phyloP scores from a whole-genome alignment of 2,888 invertebrate genomes.

The Cryptus armator region DNA sequence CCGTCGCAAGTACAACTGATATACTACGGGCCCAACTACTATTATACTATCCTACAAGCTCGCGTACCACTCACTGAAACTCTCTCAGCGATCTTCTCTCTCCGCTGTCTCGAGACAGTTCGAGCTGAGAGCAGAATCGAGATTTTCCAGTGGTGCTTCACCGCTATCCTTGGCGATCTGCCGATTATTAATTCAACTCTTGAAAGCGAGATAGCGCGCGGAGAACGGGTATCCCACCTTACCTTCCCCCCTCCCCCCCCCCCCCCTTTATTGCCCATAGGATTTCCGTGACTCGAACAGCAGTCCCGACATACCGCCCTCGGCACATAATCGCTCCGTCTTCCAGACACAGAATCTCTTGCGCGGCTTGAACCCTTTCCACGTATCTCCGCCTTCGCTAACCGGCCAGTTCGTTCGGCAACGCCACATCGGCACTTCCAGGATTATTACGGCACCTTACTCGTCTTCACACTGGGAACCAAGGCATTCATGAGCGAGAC shows the following conservation, averaged over 20 bases:
- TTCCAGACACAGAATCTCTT: constrained; percentile 26
- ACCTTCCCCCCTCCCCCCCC: constrained; percentile 14
- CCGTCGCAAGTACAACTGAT: constrained; percentile 62
- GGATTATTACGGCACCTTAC: constrained; percentile 15
- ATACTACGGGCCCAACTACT: constrained; percentile 51
- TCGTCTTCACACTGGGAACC: not conserved
- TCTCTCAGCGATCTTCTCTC: constrained; percentile 26
- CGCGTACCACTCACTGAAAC: constrained; percentile 26
- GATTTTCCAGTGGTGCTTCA: constrained; percentile 55
- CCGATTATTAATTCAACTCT: constrained; percentile 83
- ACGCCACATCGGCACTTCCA: not conserved
- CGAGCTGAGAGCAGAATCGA: constrained; percentile 46
- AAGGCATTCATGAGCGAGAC: constrained; percentile 3
- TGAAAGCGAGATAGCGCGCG: constrained; percentile 51
- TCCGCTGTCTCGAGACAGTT: constrained; percentile 37
- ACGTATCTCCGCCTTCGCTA: not conserved
- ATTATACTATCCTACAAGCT: constrained; percentile 40
- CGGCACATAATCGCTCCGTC: constrained; percentile 34
- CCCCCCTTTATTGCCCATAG: constrained; percentile 69
- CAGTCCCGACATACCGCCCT: constrained; percentile 28
- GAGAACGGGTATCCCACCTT: constrained; percentile 64
- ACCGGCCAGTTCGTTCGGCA: constrained; percentile 6
- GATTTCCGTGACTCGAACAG: constrained; percentile 43
- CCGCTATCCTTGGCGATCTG: constrained; percentile 80
- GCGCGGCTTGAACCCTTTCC: constrained; percentile 21